Conservation (phyloP, 2,113 vertebrate species). For the Tetraodon nigroviridis region DNA sequence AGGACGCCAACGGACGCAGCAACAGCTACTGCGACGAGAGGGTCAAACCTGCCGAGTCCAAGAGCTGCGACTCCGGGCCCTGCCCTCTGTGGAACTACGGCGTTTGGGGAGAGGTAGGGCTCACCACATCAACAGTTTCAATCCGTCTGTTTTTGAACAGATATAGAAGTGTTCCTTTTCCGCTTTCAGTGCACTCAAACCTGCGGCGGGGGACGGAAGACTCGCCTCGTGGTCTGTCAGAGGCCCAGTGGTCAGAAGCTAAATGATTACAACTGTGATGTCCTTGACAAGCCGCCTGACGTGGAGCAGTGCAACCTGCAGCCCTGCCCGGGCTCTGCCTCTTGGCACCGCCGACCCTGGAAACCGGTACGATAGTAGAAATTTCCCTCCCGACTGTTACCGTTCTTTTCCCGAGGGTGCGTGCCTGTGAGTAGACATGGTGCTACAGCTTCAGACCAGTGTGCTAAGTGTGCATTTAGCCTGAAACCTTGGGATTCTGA, state of each 20-base stretch:
- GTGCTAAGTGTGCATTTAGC: conserved; percentile 27
- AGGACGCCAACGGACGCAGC: conserved; percentile 85
- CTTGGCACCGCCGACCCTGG: conserved; percentile 92
- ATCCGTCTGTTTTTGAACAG: neutral
- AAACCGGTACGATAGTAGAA: conserved; percentile 88
- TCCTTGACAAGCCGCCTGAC: conserved; percentile 84
- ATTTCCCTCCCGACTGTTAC: neutral
- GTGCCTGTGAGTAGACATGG: conserved; percentile 47
- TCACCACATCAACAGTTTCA: neutral
- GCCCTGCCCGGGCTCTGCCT: conserved; percentile 82
- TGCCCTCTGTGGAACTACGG: conserved; percentile 93
- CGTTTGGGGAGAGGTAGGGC: conserved; percentile 92
- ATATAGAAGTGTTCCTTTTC: neutral
- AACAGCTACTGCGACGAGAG: conserved; percentile 79
- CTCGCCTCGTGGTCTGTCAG: conserved; percentile 90
- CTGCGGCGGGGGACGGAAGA: conserved; percentile 87
- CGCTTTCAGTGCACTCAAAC: conserved; percentile 85
- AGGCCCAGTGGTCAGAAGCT: conserved; percentile 82
- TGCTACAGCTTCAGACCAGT: conserved; percentile 48
- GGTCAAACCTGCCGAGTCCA: conserved; percentile 83
- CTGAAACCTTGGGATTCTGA: conserved; percentile 30
- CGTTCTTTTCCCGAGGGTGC: conserved; percentile 15
- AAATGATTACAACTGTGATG: conserved; percentile 87
- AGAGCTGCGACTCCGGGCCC: conserved; percentile 86
- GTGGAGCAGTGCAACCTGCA: conserved; percentile 84